Evolutionary conservation across 2,797 vertebrate species (phyloP).

Genomic region (Pyrocephalus nanus): DNA sequence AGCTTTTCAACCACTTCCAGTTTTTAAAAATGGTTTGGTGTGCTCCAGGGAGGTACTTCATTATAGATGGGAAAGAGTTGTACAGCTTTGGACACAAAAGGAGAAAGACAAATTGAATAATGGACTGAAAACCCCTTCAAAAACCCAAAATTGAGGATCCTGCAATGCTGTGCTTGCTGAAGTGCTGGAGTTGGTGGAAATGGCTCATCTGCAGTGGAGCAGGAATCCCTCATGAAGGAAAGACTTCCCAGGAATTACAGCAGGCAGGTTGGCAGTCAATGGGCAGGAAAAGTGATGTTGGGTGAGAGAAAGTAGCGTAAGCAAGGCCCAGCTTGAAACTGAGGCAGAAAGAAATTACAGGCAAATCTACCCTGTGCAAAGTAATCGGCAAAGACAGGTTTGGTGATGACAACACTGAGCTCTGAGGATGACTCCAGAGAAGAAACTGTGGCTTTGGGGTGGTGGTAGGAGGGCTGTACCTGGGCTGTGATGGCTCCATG

Average conservation of each 20-base stretch:
- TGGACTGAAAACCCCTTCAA: background rate
- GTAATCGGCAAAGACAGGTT: background rate
- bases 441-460: background rate
- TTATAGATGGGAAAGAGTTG: slow-evolving; percentile 67
- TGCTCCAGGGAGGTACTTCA: slow-evolving; percentile 77
- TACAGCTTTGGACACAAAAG: slow-evolving; percentile 59
- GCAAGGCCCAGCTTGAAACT: background rate
- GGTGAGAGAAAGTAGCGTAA: fast-evolving
- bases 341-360: background rate
- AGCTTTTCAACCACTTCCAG: slow-evolving; percentile 32
- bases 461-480: slow-evolving; percentile 5
- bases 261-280: background rate
- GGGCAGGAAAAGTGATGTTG: background rate
- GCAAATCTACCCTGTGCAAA: background rate
- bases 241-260: fast-evolving
- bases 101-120: background rate
- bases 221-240: background rate
- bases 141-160: background rate
- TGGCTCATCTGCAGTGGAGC: background rate
- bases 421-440: background rate
- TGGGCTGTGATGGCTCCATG: background rate
- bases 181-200: background rate
- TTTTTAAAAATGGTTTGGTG: slow-evolving; percentile 68
- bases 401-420: background rate
- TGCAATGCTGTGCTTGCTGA: background rate